Conservation (phyloP, 1,140 invertebrate genomes). For the Drosophila teissieri region DNA sequence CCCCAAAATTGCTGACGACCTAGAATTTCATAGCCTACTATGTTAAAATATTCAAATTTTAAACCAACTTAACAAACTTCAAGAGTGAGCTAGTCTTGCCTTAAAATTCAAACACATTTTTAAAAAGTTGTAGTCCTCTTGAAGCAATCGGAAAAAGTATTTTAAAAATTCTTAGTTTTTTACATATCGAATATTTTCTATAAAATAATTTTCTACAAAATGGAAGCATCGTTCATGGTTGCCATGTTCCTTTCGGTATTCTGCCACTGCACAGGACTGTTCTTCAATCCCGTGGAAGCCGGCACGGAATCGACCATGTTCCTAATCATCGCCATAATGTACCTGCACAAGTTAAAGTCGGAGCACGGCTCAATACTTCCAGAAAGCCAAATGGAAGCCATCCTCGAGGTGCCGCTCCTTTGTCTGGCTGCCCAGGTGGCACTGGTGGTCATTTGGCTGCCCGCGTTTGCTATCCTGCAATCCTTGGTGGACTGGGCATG, state of each 20-base stretch:
- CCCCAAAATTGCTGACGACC: background rate
- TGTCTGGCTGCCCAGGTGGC: conserved; percentile 8
- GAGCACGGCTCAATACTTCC: no score
- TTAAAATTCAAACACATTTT: background rate
- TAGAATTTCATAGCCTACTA: background rate
- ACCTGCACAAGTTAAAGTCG: conserved; percentile 6
- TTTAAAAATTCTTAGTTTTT: background rate
- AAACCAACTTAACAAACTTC: background rate
- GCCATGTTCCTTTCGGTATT: conserved; percentile 1
- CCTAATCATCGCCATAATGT: conserved; percentile 5
- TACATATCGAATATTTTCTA: conserved; percentile 12
- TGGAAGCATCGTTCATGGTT: conserved; percentile 5
- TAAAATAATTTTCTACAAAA: background rate
- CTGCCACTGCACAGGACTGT: conserved; percentile 1
- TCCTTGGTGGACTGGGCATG: background rate
- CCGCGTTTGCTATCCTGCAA: background rate
- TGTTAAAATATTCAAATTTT: background rate
- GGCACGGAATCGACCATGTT: conserved; percentile 3
- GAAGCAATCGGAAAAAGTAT: background rate
- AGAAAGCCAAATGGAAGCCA: no score
- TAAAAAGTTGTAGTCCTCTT: no score
- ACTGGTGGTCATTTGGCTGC: background rate
- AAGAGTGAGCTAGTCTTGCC: background rate
- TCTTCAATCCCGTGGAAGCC: conserved; percentile 4
- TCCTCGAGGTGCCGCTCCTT: background rate